phyloP scores from a whole-genome alignment of 1,140 invertebrate genomes.

The Nomia melanderi region DNA sequence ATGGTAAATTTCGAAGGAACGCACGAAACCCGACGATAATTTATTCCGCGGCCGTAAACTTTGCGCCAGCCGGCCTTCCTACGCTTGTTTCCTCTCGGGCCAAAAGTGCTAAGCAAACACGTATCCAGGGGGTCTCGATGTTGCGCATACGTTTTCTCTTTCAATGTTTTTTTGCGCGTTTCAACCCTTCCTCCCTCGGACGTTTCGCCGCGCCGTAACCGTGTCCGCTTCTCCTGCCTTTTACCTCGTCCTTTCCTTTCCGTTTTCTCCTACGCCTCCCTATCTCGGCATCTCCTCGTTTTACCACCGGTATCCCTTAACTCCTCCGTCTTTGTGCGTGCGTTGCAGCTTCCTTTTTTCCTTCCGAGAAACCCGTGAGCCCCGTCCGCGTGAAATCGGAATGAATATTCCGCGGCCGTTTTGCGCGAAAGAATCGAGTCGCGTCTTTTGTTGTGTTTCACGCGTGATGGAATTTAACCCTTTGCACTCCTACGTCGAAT shows the following conservation, averaged over 20 bases:
- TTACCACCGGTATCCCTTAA: neutral
- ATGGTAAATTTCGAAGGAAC: conserved; percentile 57
- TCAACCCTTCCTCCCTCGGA: neutral
- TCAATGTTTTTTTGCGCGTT: neutral
- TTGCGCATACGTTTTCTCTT: conserved; percentile 28
- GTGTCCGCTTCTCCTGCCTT: neutral
- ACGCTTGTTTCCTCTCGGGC: conserved; percentile 61
- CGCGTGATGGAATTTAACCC: neutral
- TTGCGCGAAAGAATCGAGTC: neutral
- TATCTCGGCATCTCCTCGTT: conserved; percentile 32
- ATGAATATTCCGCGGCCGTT: conserved; percentile 20
- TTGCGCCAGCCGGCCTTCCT: conserved; percentile 53
- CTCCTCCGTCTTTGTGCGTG: neutral
- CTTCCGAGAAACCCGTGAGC: neutral
- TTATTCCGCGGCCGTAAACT: conserved; percentile 61
- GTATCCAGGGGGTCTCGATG: conserved; percentile 50
- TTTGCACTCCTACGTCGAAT: no score
- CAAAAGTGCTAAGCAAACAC: conserved; percentile 66
- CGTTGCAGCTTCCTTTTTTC: conserved; percentile 4
- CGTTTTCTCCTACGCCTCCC: conserved; percentile 23
- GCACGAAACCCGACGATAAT: conserved; percentile 58
- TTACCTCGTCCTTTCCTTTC: neutral
- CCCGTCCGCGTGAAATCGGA: conserved; percentile 23
- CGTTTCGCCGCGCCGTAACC: no score
- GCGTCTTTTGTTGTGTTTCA: neutral